phyloP scores from a whole-genome alignment of 2,797 vertebrate species.

The Tokudaia tokunoshimensis region DNA sequence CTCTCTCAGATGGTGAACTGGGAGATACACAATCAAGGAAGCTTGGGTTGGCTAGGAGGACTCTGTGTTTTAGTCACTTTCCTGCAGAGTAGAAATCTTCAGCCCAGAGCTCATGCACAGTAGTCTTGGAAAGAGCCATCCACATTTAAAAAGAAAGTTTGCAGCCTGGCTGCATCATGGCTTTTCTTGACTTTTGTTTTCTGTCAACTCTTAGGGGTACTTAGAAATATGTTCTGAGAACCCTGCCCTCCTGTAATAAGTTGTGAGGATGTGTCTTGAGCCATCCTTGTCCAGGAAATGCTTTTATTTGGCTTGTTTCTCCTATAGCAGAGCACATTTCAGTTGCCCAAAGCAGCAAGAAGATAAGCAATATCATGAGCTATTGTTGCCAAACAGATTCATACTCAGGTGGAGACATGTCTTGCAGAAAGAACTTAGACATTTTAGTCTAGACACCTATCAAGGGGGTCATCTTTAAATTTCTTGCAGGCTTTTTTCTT shows the following conservation, averaged over 20 bases:
- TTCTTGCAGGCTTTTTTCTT: not conserved
- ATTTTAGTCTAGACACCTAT: not conserved
- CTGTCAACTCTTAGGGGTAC: not conserved
- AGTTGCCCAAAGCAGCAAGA: not conserved
- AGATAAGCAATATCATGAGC: not conserved
- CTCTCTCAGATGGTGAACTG: not conserved
- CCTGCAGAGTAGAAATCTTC: not conserved
- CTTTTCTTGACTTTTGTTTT: not conserved
- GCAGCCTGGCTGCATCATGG: not conserved
- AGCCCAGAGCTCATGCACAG: not conserved
- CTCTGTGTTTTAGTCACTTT: not conserved
- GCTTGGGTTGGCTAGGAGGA: not conserved
- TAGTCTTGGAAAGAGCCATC: not conserved
- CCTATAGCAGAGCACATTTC: not conserved
- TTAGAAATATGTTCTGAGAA: conserved; percentile 35
- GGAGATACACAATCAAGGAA: not conserved
- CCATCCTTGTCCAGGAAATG: conserved; percentile 27
- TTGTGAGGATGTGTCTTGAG: conserved; percentile 18
- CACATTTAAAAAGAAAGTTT: not conserved
- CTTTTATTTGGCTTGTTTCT: conserved; percentile 33
- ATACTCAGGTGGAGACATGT: not conserved
- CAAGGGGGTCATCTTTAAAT: not conserved
- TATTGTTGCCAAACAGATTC: conserved; percentile 24
- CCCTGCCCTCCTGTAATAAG: not conserved
- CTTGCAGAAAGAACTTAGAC: not conserved